A percentile compares a stretch with the other conserved stretches of the same genome.
These are phyloP conservation scores for Podargus strigoides DNA, from an alignment of 2,797 vertebrate species.

Conservation along the genomic window DNA sequence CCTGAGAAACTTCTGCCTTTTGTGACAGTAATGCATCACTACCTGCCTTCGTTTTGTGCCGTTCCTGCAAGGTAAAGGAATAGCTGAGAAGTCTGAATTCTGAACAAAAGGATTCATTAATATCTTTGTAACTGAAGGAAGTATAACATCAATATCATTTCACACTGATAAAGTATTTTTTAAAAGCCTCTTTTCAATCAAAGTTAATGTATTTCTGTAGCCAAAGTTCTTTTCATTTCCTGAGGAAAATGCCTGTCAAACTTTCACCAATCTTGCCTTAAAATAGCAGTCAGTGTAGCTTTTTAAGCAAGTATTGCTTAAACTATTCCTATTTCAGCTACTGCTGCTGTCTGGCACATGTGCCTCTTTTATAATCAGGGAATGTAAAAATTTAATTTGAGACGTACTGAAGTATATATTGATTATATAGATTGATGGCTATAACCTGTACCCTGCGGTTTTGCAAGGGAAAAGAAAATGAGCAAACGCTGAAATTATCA, in stretches of 20 bases:
- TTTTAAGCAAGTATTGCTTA: not conserved
- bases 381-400: not conserved
- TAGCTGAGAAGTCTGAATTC: not conserved
- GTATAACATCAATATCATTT: not conserved
- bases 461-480: not conserved
- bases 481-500: not conserved
- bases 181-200: conserved; percentile 3
- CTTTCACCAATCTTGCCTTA: conserved; percentile 40
- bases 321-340: not conserved
- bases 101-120: not conserved
- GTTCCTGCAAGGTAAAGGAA: not conserved
- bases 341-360: not conserved
- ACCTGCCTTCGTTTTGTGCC: not conserved
- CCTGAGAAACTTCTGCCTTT: not conserved
- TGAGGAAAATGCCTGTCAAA: not conserved
- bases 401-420: not conserved
- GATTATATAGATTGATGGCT: not conserved
- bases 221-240: not conserved
- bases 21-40: not conserved
- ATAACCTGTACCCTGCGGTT: not conserved
- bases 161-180: not conserved
- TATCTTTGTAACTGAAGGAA: not conserved
- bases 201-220: not conserved
- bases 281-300: not conserved
- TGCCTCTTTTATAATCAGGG: not conserved